Percentiles rank a stretch among this genome's conserved stretches.
Evolutionary conservation across 2,113 vertebrate genomes (phyloP).

Genomic region (Amphiprion percula): DNA sequence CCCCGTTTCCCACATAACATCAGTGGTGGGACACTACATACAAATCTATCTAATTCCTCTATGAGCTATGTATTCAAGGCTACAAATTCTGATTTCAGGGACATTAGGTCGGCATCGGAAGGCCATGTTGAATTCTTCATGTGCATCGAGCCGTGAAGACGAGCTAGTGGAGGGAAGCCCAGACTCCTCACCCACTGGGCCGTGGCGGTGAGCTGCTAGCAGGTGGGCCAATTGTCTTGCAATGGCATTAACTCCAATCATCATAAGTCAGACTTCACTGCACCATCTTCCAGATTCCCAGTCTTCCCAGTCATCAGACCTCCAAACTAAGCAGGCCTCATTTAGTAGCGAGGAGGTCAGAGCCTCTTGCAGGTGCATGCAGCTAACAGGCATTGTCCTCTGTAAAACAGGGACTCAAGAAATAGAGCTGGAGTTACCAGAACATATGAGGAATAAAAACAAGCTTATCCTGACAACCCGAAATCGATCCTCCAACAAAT

Average conservation of each 20-base stretch:
- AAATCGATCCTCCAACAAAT: slow-evolving; percentile 2
- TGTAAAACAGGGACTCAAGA: slow-evolving; percentile 37
- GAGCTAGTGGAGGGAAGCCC: slow-evolving; percentile 37
- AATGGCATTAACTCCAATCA: slow-evolving; percentile 68
- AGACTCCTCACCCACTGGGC: slow-evolving; percentile 35
- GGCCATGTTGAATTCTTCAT: slow-evolving; percentile 56
- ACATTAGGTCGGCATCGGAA: slow-evolving; percentile 43
- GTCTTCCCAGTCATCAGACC: slow-evolving; percentile 67
- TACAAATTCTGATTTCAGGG: slow-evolving; percentile 31
- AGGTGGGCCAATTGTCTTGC: slow-evolving; percentile 68
- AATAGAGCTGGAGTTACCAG: slow-evolving; percentile 12
- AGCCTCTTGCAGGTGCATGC: slow-evolving; percentile 71
- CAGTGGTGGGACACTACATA: neutral
- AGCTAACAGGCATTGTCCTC: slow-evolving; percentile 70
- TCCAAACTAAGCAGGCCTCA: slow-evolving; percentile 29
- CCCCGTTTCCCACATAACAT: neutral
- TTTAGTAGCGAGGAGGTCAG: slow-evolving; percentile 17
- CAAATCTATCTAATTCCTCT: slow-evolving; percentile 35
- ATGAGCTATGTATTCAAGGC: slow-evolving; percentile 20
- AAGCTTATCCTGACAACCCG: slow-evolving; percentile 33
- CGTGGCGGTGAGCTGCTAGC: slow-evolving; percentile 35
- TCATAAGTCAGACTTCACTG: slow-evolving; percentile 65
- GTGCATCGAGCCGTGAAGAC: slow-evolving; percentile 59
- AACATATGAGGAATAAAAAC: slow-evolving; percentile 43
- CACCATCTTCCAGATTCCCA: slow-evolving; percentile 69